phyloP scores from a whole-genome alignment of 2,888 invertebrate genomes.

The Beris morrisii region DNA sequence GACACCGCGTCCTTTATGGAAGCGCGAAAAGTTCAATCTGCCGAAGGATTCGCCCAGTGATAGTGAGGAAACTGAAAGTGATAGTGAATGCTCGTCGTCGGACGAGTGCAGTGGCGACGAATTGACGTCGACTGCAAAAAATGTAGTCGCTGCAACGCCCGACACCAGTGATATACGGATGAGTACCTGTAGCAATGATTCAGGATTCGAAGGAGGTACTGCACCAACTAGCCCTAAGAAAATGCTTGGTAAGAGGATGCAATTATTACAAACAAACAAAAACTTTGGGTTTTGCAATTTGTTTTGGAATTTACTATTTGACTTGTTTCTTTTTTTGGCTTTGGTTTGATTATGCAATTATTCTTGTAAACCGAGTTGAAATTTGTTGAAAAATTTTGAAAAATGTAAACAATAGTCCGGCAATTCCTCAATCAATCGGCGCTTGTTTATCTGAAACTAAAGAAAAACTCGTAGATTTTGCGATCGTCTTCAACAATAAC shows the following conservation, averaged over 20 bases:
- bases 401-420: too few relatives aligned
- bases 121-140: conserved; percentile 44
- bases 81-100: conserved; percentile 39
- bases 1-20: conserved; percentile 63
- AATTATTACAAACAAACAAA: background rate
- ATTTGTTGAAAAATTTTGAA: too few relatives aligned
- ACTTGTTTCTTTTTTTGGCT: too few relatives aligned
- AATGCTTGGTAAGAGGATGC: conserved; percentile 57
- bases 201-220: conserved; percentile 75
- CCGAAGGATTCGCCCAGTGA: conserved; percentile 58
- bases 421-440: too few relatives aligned
- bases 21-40: conserved; percentile 58
- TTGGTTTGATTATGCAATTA: too few relatives aligned
- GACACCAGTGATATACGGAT: conserved; percentile 56
- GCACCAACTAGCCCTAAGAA: conserved; percentile 68
- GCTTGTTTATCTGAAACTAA: too few relatives aligned
- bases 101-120: conserved; percentile 39
- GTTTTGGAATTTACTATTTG: too few relatives aligned
- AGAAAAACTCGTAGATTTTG: too few relatives aligned
- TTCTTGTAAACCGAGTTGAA: too few relatives aligned
- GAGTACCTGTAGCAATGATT: conserved; percentile 80
- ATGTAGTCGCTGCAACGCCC: conserved; percentile 42
- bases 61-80: conserved; percentile 55
- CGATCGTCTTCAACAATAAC: too few relatives aligned
- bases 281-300: too few relatives aligned